Base-by-base conservation (phyloP, 2,888 invertebrate genomes). In the Neoascia interrupta region DNA sequence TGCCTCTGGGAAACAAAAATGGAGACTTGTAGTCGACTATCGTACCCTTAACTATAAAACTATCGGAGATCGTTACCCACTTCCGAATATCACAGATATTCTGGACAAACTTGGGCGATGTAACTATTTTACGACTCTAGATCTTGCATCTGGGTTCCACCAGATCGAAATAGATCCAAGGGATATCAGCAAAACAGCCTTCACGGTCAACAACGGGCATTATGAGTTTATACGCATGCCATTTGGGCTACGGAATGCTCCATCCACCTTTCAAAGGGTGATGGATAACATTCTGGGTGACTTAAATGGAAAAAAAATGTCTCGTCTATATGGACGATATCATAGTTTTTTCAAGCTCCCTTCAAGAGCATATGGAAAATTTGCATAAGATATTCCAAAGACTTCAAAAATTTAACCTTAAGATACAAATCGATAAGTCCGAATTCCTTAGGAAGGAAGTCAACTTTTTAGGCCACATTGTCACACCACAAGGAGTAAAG, bases 11-110 rank as follows among this genome's bases (percentile, higher is more conserved):
- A 41, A 64, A 34, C 61, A 49, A 36, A 82, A 64, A 28, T 81
- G 70, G 81, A 43, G 72, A 11, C 39, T 75, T 26, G 75, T 81
- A 0, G 64, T 75, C 6, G 58, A 31, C 15, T 41, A 43, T 21
- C 43, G 56, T 10, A 43, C 41, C 21, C 34, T 58, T 3, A 43
- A 58, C 15, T 19, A 58, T 19, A 58, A 58, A 19, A 43, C 37
- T 11, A 15, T 45, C 23, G 54, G 45, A 5, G 68, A 66, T 28
- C 34, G 21, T 19, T 51, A 63, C 21, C 64, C 69, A 1, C 69
- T 75, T n/a, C 61, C 72, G 10, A 56, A 79, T 15, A 79, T 60
- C 8, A 51, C 36, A 1, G 54, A 53, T 1, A 37, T 74, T 37
- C 36, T 66, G 10, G 54, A 66, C 16, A 66, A 56, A 28, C 15